These are phyloP conservation scores for Istiophorus platypterus DNA, from an alignment of 2,113 vertebrate species.

Conservation along the genomic window DNA sequence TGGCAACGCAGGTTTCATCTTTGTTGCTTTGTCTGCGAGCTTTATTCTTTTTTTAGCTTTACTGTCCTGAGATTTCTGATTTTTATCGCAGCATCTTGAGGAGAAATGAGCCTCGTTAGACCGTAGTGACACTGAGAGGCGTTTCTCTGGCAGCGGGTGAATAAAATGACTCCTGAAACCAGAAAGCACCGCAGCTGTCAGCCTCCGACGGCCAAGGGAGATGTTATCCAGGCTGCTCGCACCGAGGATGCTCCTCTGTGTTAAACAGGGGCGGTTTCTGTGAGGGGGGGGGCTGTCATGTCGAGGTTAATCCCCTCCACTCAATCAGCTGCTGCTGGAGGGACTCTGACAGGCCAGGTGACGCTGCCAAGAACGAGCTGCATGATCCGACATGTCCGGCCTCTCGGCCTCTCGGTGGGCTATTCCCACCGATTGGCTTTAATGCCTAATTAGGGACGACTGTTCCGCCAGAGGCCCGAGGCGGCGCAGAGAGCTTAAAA, in stretches of 20 bases:
- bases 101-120: no score
- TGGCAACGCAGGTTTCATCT: no score
- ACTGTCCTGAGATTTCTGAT: no score
- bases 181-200: background rate
- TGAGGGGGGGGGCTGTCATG: background rate
- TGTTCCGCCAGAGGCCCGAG: background rate
- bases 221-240: background rate
- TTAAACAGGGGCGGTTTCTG: background rate
- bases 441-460: background rate
- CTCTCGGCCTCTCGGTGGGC: slow-evolving; percentile 12
- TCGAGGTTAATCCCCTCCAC: slow-evolving; percentile 5
- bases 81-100: no score
- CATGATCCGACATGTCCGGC: slow-evolving; percentile 51
- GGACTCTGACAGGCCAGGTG: slow-evolving; percentile 18
- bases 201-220: background rate
- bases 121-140: no score
- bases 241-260: background rate
- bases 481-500: background rate
- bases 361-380: slow-evolving; percentile 30
- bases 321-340: slow-evolving; percentile 43
- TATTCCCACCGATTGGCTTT: background rate
- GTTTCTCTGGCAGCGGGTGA: no score
- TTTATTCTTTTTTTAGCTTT: no score
- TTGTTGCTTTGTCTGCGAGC: no score
- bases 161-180: no score